These are phyloP conservation scores for Callocephalon fimbriatum DNA, from an alignment of 2,113 vertebrate species.

Conservation along the genomic window DNA sequence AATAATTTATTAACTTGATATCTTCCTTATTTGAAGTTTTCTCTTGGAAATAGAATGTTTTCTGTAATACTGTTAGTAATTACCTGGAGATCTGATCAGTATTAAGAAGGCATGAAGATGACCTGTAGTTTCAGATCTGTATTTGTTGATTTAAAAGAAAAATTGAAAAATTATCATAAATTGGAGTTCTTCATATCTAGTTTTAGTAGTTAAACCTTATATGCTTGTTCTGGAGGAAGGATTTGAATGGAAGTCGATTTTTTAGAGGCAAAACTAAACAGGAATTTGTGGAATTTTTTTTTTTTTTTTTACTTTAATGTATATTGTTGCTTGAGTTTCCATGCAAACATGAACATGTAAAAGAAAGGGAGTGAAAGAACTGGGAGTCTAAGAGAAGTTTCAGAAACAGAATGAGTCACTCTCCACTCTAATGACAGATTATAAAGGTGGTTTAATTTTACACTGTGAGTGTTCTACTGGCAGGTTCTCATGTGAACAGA, in stretches of 20 bases:
- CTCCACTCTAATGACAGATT: conserved; percentile 64
- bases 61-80: not conserved
- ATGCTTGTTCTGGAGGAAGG: not conserved
- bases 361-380: not conserved
- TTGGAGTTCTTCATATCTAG: not conserved
- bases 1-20: not conserved
- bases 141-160: not conserved
- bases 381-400: conserved; percentile 42
- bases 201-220: not conserved
- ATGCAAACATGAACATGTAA: not conserved
- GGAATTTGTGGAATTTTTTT: not conserved
- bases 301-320: not conserved
- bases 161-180: not conserved
- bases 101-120: not conserved
- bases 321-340: not conserved
- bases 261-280: not conserved
- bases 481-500: conserved; percentile 69
- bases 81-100: not conserved
- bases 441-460: conserved; percentile 76
- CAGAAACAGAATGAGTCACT: not conserved
- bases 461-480: conserved; percentile 63
- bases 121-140: not conserved
- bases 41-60: not conserved
- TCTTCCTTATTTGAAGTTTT: not conserved
- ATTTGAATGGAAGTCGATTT: not conserved